Percentiles rank a stretch among this genome's conserved stretches.
phyloP scores from a whole-genome alignment of 1,140 invertebrate genomes.

The Calephelis nemesis region DNA sequence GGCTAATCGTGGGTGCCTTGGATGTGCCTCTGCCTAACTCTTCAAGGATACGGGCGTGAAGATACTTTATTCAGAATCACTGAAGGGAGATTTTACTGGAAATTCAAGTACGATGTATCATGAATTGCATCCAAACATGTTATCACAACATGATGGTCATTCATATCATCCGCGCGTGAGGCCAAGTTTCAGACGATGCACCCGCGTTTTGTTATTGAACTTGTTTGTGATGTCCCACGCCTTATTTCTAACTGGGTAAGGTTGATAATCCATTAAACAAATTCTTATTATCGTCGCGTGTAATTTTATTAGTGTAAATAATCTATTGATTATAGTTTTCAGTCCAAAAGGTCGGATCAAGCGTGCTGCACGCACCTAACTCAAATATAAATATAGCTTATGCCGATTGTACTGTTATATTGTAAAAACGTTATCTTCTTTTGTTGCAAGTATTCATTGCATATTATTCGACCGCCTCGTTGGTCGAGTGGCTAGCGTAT shows the following conservation, averaged over 20 bases:
- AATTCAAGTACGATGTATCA: too few species aligned
- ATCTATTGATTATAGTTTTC: conserved; percentile 29
- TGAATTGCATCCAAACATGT: too few species aligned
- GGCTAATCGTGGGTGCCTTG: too few species aligned
- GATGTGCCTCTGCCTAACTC: too few species aligned
- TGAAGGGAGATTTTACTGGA: too few species aligned
- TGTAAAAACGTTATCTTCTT: too few species aligned
- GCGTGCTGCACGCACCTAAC: conserved; percentile 22
- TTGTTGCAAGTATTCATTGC: too few species aligned
- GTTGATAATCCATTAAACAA: conserved; percentile 13
- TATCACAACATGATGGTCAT: conserved; percentile 5
- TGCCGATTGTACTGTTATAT: too few species aligned
- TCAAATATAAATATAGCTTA: neutral
- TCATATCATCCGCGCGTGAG: conserved; percentile 16
- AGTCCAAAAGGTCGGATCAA: conserved; percentile 29
- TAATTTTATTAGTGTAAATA: conserved; percentile 29
- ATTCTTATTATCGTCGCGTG: conserved; percentile 22
- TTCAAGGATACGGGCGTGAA: too few species aligned
- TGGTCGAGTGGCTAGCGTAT: too few species aligned
- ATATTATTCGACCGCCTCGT: too few species aligned
- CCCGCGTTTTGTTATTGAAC: conserved; percentile 28
- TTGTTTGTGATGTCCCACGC: conserved; percentile 18
- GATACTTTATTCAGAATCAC: too few species aligned
- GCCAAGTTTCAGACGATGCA: conserved; percentile 33
- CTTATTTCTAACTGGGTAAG: conserved; percentile 10